Evolutionary conservation across 2,113 vertebrate species (phyloP), one percentile per base, ranked within the genome.

Genomic region (Columba livia): DNA sequence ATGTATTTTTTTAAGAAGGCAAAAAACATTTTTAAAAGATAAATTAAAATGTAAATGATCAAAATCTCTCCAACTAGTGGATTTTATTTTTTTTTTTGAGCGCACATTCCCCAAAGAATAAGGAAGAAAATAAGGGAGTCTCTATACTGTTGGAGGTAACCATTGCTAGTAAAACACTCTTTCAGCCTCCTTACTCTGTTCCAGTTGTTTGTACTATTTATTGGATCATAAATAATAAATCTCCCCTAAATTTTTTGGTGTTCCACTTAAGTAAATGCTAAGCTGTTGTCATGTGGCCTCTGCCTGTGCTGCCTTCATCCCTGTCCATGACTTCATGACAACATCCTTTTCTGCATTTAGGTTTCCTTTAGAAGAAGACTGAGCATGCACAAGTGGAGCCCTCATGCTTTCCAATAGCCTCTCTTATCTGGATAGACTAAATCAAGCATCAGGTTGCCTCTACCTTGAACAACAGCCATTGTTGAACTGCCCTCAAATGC

Each of bases 321-420:
- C 6, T 44, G 6, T 44, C 7, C 12, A 38, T 47, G 29, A 44
- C 11, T 9, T 38, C 47, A 44, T 0, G 1, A 8, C 6, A 44
- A 51, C 11, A 58, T 11, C 7, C 3, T 74, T 79, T 56, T 64
- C 28, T 69, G 24, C 34, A 34, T 70, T 70, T 65, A 38, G 4
- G 5, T 56, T 87, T 23, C 6, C 31, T 66, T 70, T 32, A 71
- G 29, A 65, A 79, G 36, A 51, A 62, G 28, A 40, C 12, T 13
- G 78, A 36, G 5, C 54, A 38, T 53, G 18, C 15, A 72, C 6
- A 53, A 40, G 28, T 15, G 36, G 8, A 53, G 38, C 12, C 28
- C 25, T 57, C 6, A 12, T 84, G 24, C 15, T 79, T 44, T 60
- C 32, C 10, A 2, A 80, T 34, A 75, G 8, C 13, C 9, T 7